Conservation (phyloP, 2,888 invertebrate species). For the Penaeus monodon region DNA sequence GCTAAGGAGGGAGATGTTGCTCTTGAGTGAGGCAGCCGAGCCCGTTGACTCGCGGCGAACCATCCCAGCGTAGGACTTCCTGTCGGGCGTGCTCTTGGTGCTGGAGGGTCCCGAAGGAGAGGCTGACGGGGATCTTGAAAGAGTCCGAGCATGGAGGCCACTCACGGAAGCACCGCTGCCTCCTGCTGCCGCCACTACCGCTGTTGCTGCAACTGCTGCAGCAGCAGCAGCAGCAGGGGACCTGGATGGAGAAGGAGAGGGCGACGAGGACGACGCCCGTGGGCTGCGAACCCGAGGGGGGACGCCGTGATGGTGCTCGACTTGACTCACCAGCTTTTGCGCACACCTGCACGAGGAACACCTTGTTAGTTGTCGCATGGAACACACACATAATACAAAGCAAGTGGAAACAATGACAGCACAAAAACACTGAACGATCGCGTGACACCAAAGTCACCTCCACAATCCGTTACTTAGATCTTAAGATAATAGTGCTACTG, state of each 20-base stretch:
- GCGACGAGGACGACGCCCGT: slow-evolving; percentile 11
- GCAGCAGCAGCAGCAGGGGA: slow-evolving; percentile 23
- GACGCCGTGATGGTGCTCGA: slow-evolving; percentile 55
- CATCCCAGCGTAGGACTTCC: slow-evolving; percentile 10
- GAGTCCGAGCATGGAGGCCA: slow-evolving; percentile 18
- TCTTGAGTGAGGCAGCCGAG: slow-evolving; percentile 43
- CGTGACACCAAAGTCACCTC: too few relatives aligned
- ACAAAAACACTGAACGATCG: too few relatives aligned
- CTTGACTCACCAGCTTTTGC: slow-evolving; percentile 59
- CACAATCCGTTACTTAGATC: too few relatives aligned
- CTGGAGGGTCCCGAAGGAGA: slow-evolving; percentile 37
- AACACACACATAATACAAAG: not conserved
- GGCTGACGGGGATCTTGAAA: slow-evolving; percentile 47
- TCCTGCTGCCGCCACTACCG: slow-evolving; percentile 7
- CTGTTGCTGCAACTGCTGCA: not conserved
- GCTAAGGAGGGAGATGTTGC: slow-evolving; percentile 32
- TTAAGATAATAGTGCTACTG: too few relatives aligned
- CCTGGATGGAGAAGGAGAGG: slow-evolving; percentile 29
- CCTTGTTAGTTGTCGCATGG: slow-evolving; percentile 2
- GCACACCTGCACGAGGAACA: slow-evolving; percentile 51
- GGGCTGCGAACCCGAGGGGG: slow-evolving; percentile 37
- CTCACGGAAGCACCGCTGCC: slow-evolving; percentile 18
- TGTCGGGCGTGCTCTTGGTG: slow-evolving; percentile 23
- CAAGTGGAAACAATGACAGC: too few relatives aligned
- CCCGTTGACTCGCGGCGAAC: slow-evolving; percentile 36